phyloP scores from a whole-genome alignment of 2,113 vertebrate species.

The Pyxicephalus adspersus region DNA sequence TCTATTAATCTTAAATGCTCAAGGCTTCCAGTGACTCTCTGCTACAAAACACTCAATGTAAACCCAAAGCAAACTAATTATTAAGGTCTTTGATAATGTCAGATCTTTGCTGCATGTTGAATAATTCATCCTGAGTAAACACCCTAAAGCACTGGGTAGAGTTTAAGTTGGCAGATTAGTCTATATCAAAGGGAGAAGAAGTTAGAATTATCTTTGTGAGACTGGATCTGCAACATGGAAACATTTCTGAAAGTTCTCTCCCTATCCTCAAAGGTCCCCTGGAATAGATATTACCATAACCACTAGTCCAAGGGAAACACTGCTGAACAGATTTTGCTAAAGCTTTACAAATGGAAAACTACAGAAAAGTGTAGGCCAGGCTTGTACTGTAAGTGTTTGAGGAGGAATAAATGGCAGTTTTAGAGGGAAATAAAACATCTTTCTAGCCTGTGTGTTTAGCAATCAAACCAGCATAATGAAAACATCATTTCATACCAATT shows the following conservation, averaged over 20 bases:
- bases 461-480: too few species aligned
- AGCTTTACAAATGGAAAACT: neutral
- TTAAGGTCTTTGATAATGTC: slow-evolving; percentile 45
- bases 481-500: too few species aligned
- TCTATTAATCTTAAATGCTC: slow-evolving; percentile 32
- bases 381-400: neutral
- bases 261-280: neutral
- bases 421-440: too few species aligned
- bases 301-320: neutral
- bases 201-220: neutral
- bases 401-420: neutral
- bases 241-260: neutral
- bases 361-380: neutral
- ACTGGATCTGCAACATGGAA: neutral
- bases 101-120: slow-evolving; percentile 15
- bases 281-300: neutral
- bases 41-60: slow-evolving; percentile 36
- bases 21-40: slow-evolving; percentile 20
- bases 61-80: slow-evolving; percentile 44
- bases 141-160: slow-evolving; percentile 21
- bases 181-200: slow-evolving; percentile 34
- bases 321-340: too few species aligned
- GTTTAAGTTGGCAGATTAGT: slow-evolving; percentile 30
- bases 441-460: too few species aligned
- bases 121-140: slow-evolving; percentile 46